Evolutionary conservation across 2,113 vertebrate species (phyloP).

Genomic region (Myotis lucifugus): DNA sequence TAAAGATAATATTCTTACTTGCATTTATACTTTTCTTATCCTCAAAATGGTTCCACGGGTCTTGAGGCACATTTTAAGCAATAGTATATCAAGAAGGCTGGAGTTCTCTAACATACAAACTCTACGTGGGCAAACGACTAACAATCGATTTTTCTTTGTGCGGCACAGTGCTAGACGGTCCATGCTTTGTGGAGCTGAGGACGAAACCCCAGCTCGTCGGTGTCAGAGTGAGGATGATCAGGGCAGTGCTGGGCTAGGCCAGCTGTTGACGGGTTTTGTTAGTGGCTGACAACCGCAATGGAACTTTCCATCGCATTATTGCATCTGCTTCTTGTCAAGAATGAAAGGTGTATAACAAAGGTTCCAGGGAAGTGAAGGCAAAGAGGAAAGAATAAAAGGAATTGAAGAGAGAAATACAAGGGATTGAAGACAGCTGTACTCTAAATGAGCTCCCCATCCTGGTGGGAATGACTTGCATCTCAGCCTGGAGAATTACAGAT

Average conservation of each 20-base stretch:
- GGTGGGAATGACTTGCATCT: not conserved
- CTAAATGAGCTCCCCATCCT: not conserved
- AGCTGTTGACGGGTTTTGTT: not conserved
- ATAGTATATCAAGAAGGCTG: not conserved
- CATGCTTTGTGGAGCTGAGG: not conserved
- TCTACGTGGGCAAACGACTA: not conserved
- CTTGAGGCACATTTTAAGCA: not conserved
- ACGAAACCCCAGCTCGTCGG: not conserved
- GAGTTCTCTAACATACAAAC: not conserved
- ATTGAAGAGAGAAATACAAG: not conserved
- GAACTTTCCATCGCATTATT: not conserved
- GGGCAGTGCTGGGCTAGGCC: not conserved
- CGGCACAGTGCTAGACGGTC: not conserved
- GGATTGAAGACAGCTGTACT: not conserved
- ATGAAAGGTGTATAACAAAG: not conserved
- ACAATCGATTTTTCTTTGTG: not conserved
- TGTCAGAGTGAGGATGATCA: not conserved
- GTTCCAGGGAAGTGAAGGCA: not conserved
- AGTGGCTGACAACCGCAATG: not conserved
- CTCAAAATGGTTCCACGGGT: not conserved
- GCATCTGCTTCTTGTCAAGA: not conserved
- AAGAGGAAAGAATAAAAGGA: not conserved
- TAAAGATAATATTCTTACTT: not conserved
- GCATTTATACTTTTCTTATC: not conserved
- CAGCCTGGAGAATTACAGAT: fast-evolving